phyloP scores from a whole-genome alignment of 2,113 vertebrate species.

The Pheucticus melanocephalus region DNA sequence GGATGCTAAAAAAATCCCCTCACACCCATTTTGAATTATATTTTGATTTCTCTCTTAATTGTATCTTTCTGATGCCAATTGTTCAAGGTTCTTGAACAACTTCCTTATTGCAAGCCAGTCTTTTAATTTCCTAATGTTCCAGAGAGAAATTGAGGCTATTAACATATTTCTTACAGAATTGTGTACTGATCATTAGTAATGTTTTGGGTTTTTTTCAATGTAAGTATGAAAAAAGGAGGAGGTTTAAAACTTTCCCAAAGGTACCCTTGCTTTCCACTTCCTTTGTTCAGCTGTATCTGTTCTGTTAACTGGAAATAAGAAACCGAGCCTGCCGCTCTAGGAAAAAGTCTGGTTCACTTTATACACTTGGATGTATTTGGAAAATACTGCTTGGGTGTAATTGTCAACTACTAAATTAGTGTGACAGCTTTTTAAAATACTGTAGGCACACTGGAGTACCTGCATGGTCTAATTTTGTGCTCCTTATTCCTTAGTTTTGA shows the following conservation, averaged over 20 bases:
- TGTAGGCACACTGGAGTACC: neutral
- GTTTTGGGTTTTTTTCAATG: rapidly evolving
- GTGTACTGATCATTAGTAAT: neutral
- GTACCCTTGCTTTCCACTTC: neutral
- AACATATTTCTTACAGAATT: neutral
- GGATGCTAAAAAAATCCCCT: neutral
- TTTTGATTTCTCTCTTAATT: neutral
- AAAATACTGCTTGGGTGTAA: neutral
- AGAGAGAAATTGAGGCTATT: neutral
- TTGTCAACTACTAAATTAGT: neutral
- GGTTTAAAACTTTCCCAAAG: neutral
- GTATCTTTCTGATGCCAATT: neutral
- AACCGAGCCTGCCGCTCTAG: neutral
- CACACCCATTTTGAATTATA: neutral
- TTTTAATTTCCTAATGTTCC: neutral
- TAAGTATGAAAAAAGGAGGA: neutral
- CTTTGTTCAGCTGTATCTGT: neutral
- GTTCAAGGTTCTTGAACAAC: neutral
- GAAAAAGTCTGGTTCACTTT: neutral
- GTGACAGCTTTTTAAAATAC: neutral
- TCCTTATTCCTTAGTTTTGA: neutral
- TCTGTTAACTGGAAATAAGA: neutral
- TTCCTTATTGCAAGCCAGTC: neutral
- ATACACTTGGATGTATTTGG: neutral
- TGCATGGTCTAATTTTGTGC: neutral